A percentile compares a stretch with the other conserved stretches of the same genome.
These are phyloP conservation scores for Busseola fusca DNA, from an alignment of 2,888 invertebrate genomes.

Conservation along the genomic window DNA sequence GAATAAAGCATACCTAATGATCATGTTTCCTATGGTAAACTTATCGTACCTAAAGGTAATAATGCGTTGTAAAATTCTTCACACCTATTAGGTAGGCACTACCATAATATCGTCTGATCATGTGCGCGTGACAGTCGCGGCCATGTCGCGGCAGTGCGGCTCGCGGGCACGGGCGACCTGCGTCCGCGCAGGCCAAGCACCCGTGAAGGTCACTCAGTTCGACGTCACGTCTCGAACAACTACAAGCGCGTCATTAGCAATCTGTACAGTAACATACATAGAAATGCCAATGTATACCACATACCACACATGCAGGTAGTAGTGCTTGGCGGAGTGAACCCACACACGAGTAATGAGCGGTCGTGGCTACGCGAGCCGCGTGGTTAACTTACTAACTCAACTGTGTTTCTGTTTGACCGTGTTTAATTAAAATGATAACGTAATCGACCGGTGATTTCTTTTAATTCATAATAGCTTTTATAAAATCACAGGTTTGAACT, in stretches of 20 bases:
- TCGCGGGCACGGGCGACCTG: conserved; percentile 31
- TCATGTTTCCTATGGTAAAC: neutral
- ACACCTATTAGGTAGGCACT: neutral
- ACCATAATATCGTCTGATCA: conserved; percentile 41
- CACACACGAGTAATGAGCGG: conserved; percentile 78
- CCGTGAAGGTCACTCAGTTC: conserved; percentile 83
- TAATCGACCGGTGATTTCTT: conserved; percentile 69
- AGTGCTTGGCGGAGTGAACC: conserved; percentile 77
- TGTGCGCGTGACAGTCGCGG: conserved; percentile 37
- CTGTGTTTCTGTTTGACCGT: conserved; percentile 26
- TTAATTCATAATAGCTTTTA: conserved; percentile 32
- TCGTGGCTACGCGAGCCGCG: conserved; percentile 69
- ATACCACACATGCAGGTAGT: conserved; percentile 66
- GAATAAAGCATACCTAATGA: neutral
- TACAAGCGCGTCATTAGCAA: conserved; percentile 65
- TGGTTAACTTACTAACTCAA: conserved; percentile 64
- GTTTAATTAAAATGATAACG: conserved; percentile 71
- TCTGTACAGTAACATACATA: conserved; percentile 63
- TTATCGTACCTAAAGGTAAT: neutral
- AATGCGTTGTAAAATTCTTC: neutral
- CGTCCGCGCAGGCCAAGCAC: conserved; percentile 75
- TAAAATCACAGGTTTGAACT: conserved; percentile 22
- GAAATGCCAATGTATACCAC: conserved; percentile 65
- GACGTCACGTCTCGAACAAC: conserved; percentile 74
- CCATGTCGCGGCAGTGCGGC: conserved; percentile 21